Evolutionary conservation across 2,113 vertebrate species (phyloP), one percentile per base, ranked within the genome.

Genomic region (Cettia cetti): DNA sequence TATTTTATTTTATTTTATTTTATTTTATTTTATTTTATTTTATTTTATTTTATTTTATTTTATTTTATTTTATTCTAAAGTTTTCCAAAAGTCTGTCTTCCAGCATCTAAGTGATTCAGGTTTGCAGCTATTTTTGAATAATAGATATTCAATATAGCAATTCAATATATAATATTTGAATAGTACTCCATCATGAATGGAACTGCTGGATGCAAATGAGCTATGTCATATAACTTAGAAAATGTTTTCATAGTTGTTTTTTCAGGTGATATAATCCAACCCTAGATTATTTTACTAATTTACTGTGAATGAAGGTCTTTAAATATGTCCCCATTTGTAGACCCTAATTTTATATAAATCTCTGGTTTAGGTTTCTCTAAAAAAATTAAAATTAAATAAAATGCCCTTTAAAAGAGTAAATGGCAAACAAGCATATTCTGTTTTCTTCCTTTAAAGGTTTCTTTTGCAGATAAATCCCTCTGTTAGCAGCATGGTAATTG

Each of bases 341-440:
- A 79, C 12, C 8, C 40, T 56, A 78, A 65, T 27, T 4, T 35
- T 57, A 37, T 23, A 31, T 26, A 6, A 85, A 60, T 37, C 3
- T 45, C 13, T 49, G 7, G 10, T 19, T 76, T 44, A 59, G 2
- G 2, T 74, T 57, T 50, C 16, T 52, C 53, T 16, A 18, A 35
- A 44, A 52, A 37, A 4, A 50, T 0, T 7, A 11, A 14, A 14
- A 21, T 17, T 59, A 22, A 8, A 42, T 49, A 15, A 3, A 37
- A 28, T 6, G 2, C 1, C 5, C 2, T 69, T 70, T 81, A 11
- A n/a, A 84, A 35, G 2, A 2, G 0, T 57, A 89, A 66, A 33
- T 52, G 3, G 8, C 12, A 89, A 78, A 75, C 1, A 37, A 66
- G 0, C 3, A 9, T 71, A 61, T 53, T 56, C 21, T 28, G 2